These are phyloP conservation scores for Ephestia elutella DNA, from an alignment of 1,140 invertebrate genomes.

Conservation along the genomic window DNA sequence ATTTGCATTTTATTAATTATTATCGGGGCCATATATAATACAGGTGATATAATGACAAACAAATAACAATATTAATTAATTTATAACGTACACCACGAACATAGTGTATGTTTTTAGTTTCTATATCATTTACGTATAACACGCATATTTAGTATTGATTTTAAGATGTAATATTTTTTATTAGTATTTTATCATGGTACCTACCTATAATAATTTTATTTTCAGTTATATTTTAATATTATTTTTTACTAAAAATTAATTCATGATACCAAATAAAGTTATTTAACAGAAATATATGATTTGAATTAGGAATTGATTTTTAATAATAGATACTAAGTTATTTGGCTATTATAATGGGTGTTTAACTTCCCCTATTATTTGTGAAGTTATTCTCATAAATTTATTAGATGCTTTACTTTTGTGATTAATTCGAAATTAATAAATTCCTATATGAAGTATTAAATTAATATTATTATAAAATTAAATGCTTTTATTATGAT, in stretches of 20 bases:
- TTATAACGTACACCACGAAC: slow-evolving; percentile 4
- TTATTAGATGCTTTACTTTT: background rate
- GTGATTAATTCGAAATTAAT: background rate
- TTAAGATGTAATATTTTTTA: too few relatives aligned
- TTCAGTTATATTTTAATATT: too few relatives aligned
- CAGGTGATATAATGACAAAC: slow-evolving; percentile 28
- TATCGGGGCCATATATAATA: slow-evolving; percentile 41
- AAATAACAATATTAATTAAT: background rate
- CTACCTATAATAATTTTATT: too few relatives aligned
- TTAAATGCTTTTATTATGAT: background rate
- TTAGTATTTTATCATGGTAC: too few relatives aligned
- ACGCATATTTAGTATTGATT: too few relatives aligned
- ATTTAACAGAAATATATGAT: too few relatives aligned
- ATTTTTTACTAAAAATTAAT: too few relatives aligned
- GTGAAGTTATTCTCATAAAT: background rate
- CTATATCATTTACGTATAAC: background rate
- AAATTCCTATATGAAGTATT: background rate
- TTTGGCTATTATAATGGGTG: background rate
- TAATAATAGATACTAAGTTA: background rate
- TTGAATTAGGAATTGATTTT: slow-evolving; percentile 4
- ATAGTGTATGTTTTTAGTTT: slow-evolving; percentile 9
- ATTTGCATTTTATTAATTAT: slow-evolving; percentile 29
- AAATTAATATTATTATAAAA: background rate
- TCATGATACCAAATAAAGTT: too few relatives aligned
- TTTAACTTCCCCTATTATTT: background rate